Base-by-base conservation (phyloP, 2,888 invertebrate species). In the Acanthosepion pharaonis region DNA sequence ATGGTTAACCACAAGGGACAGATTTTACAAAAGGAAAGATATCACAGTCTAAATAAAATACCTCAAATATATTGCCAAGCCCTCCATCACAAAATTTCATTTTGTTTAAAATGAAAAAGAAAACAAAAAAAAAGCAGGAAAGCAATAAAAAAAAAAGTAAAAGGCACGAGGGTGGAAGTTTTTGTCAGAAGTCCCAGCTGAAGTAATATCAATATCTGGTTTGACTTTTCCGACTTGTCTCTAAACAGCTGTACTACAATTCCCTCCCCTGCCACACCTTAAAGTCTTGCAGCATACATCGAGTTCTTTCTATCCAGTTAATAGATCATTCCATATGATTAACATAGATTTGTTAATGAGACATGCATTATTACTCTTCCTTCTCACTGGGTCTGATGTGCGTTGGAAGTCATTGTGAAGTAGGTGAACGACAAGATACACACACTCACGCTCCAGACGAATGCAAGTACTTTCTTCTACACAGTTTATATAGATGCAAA, bases 261-360 rank as follows among this genome's bases (percentile, higher is more conserved):
- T 51, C 42, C 93, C 94, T 64, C 51, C 55, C 59, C 55, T 55
- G 48, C 53, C 94, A 55, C 33, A 59, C 55, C 33, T n/a, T 28
- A 94, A 94, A 64, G 25, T 94, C 94, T 64, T 59, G n/a, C 18
- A 28, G 53, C 48, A 48, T 33, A 53, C 33, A 48, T 49, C 28
- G 51, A 49, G 59, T 94, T 55, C n/a, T 59, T 94, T 51, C 59
- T 55, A 48, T 33, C 55, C 20, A 94, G 59, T 94, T 59, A 59
- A 33, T 53, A 49, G 91, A 95, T 95, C 95, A 95, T 95, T 95
- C 95, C 96, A 96, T 96, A 96, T 96, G 94, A 96, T 97, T 97
- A 96, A 95, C 97, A 97, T 97, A 96, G 96, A 97, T 96, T 96
- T 96, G 95, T 95, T 96, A 96, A 96, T 96, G 96, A 96, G 96